These are phyloP conservation scores for Chionis minor DNA, from an alignment of 2,113 vertebrate genomes.

Conservation along the genomic window DNA sequence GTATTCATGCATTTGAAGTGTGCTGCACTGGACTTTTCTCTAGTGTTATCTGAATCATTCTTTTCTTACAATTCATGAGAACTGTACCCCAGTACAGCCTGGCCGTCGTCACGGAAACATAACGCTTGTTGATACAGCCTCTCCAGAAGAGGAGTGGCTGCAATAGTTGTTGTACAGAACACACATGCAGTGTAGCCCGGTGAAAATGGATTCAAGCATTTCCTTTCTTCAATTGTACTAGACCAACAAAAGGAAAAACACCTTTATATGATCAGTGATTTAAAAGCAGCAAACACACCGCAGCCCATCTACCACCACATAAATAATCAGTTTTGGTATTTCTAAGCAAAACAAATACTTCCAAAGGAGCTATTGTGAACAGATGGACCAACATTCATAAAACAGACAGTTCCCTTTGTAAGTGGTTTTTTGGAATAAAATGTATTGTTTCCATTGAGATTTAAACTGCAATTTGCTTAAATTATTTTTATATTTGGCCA, in stretches of 20 bases:
- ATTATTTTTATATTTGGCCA: conserved; percentile 59
- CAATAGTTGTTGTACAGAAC: not conserved
- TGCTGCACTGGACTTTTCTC: not conserved
- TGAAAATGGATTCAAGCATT: not conserved
- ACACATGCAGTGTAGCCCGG: fast-evolving
- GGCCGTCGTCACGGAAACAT: not conserved
- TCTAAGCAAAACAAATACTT: conserved; percentile 17
- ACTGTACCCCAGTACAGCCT: not conserved
- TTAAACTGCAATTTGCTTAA: conserved; percentile 43
- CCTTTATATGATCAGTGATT: not conserved
- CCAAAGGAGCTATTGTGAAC: conserved; percentile 28
- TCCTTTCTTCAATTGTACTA: not conserved
- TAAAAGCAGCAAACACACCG: not conserved
- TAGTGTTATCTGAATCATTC: not conserved
- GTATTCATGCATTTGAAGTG: not conserved
- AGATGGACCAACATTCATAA: conserved; percentile 37
- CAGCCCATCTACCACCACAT: not conserved
- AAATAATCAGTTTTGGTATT: not conserved
- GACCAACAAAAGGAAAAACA: not conserved
- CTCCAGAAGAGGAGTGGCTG: not conserved
- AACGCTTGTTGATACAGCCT: fast-evolving
- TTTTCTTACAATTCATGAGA: not conserved
- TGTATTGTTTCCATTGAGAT: conserved; percentile 39
- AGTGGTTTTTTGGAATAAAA: conserved; percentile 41
- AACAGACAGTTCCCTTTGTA: conserved; percentile 29